Base-by-base conservation (phyloP, 1,140 invertebrate genomes). In the Cydia strobilella region DNA sequence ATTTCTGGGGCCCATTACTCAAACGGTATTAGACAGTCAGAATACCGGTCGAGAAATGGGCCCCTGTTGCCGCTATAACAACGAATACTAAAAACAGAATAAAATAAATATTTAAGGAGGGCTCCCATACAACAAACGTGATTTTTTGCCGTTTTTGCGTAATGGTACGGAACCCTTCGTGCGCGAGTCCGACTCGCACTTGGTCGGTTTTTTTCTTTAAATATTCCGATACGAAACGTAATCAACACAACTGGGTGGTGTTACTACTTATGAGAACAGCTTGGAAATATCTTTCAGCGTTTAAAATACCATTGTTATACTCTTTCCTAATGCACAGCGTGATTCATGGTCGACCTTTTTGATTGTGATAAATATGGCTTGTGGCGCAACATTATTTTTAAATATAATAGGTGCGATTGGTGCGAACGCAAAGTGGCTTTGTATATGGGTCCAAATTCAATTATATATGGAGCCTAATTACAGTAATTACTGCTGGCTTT, bases 261-360 rank as follows among this genome's bases (percentile, higher is more conserved):
- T 35, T 31, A 23, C 7, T 35, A 66, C 63, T 66, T 66, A n/a
- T 66, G 13, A 35, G 6, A 69, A 15, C 35, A 69, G 31, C 65
- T 39, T 69, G 31, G 27, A 69, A 69, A 69, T 69, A 7, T 69
- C 65, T 18, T 35, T 69, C 3, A 35, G n/a, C 7, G 65, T 13
- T 69, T 39, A 69, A 6, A 66, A 39, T 39, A 39, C n/a, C 18
- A 69, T 69, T 69, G 65, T 69, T 69, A 69, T 69, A 35, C 65
- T 69, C 13, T 69, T 69, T 69, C 65, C 31, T 39, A 69, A 69
- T 39, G 31, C 65, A 69, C 65, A 31, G 65, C n/a, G 18, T 69
- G 65, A 69, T 69, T 69, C 65, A 69, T 35, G 65, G 65, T 69
- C 31, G 65, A 69, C 65, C 65, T 69, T 69, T 66, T 69, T 69